Percentiles rank a stretch among this genome's conserved stretches.
Evolutionary conservation across 2,797 vertebrate species (phyloP).

Genomic region (Novumbra hubbsi): DNA sequence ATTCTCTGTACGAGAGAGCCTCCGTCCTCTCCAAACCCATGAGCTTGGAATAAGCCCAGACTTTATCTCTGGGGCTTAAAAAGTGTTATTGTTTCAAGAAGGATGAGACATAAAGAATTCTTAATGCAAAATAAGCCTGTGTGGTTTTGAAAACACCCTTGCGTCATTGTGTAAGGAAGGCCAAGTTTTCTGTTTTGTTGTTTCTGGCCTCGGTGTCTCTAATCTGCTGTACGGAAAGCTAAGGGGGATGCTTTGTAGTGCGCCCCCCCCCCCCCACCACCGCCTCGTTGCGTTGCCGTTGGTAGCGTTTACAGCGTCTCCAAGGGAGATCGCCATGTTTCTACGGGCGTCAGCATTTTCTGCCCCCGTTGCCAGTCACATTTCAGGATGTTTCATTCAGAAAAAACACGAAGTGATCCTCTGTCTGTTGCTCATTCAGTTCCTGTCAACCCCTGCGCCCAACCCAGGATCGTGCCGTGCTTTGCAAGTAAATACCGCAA

Average conservation of each 20-base stretch:
- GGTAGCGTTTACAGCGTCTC: constrained; percentile 57
- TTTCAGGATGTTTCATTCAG: constrained; percentile 79
- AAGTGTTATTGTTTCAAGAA: constrained; percentile 33
- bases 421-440: constrained; percentile 18
- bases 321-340: constrained; percentile 52
- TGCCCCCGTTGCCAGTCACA: constrained; percentile 33
- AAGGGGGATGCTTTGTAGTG: constrained; percentile 45
- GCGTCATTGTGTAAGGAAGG: constrained; percentile 59
- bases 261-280: constrained; percentile 29
- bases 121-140: constrained; percentile 39
- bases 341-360: constrained; percentile 66
- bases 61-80: constrained; percentile 31
- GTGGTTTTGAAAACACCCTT: constrained; percentile 58
- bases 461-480: constrained; percentile 13
- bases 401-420: constrained; percentile 67
- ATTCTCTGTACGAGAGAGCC: constrained; percentile 32
- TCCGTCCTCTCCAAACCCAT: background rate
- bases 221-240: constrained; percentile 27
- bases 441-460: constrained; percentile 26
- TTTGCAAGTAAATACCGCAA: constrained; percentile 24
- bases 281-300: constrained; percentile 45
- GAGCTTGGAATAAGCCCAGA: constrained; percentile 44
- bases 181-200: constrained; percentile 54
- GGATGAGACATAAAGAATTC: constrained; percentile 46
- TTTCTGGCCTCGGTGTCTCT: constrained; percentile 36